Evolutionary conservation across 2,113 vertebrate species (phyloP).

Genomic region (Gulo gulo): DNA sequence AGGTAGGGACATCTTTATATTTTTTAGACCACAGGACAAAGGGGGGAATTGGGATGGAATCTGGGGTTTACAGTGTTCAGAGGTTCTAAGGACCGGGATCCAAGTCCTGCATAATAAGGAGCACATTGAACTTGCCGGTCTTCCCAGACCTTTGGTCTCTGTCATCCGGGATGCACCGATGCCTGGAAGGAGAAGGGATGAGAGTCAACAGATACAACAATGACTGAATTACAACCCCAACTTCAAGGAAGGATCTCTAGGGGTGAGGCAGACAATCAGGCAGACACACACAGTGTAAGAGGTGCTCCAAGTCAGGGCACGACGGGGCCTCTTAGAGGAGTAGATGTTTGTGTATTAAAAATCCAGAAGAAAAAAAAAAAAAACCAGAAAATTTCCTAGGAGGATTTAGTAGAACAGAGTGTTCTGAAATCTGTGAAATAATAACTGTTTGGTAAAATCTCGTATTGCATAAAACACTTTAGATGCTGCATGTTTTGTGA

Average conservation of each 20-base stretch:
- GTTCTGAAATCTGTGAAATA: not conserved
- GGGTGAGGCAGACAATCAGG: not conserved
- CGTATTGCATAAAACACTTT: not conserved
- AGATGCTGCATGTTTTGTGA: not conserved
- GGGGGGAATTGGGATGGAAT: not conserved
- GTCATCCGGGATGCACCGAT: not conserved
- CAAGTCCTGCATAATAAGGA: not conserved
- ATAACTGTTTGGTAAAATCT: not conserved
- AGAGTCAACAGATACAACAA: fast-evolving
- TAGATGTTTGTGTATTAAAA: not conserved
- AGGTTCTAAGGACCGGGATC: not conserved
- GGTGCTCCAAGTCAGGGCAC: not conserved
- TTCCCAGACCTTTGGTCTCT: not conserved
- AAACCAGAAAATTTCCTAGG: not conserved
- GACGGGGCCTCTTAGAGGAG: not conserved
- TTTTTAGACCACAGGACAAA: not conserved
- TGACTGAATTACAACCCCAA: not conserved
- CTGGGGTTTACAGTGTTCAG: not conserved
- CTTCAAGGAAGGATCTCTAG: not conserved
- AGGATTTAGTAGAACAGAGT: not conserved
- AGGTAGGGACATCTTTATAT: not conserved
- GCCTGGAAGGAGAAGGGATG: too few relatives aligned
- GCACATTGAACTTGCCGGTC: not conserved
- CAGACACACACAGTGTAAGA: too few relatives aligned
- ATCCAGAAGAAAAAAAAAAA: not conserved